Evolutionary conservation across 1,140 invertebrate genomes (phyloP), one percentile per base, ranked within the genome.

Genomic region (Drosophila orosa): DNA sequence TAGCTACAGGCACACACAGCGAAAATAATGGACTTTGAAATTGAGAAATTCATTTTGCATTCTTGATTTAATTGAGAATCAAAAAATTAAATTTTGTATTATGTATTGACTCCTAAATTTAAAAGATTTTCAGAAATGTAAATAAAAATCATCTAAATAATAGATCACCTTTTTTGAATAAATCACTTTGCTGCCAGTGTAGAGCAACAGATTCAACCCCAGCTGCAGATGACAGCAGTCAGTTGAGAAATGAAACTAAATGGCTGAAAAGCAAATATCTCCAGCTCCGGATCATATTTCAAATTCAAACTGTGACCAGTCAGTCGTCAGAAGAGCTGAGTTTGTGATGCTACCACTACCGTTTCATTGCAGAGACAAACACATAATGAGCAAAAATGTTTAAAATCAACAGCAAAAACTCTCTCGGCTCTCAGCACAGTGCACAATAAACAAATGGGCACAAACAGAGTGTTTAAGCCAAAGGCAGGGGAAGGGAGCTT

Each of bases 301-400:
- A 80, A 52, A 59, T 65, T 24, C 59, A 59, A 67, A 73, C 48
- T 40, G 55, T 73, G 44, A 37, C 44, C 57, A 74, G 25, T 33
- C 39, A 47, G 50, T 39, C 24, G 19, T 8, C 48, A 50, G 48
- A 37, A 24, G 29, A 33, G 74, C 24, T 35, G 48, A 68, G 33
- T 22, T 47, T 27, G n/a, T n/a, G 31, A 12, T 39, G 61, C 17
- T 35, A n/a, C 44, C n/a, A 31, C 44, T 31, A 31, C 31, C 13
- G 31, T 12, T 57, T 17, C 50, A 40, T 56, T n/a, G 24, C 24
- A 35, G 17, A 29, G 52, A 19, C 13, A 33, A 52, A 56, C 54
- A 65, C 29, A 69, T 80, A 80, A 81, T 77, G 66, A 80, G 65
- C 52, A 54, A 76, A 63, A 80, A 71, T 69, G 54, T 37, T 79